Evolutionary conservation across 2,888 invertebrate genomes (phyloP).

Genomic region (Papilio gigon): DNA sequence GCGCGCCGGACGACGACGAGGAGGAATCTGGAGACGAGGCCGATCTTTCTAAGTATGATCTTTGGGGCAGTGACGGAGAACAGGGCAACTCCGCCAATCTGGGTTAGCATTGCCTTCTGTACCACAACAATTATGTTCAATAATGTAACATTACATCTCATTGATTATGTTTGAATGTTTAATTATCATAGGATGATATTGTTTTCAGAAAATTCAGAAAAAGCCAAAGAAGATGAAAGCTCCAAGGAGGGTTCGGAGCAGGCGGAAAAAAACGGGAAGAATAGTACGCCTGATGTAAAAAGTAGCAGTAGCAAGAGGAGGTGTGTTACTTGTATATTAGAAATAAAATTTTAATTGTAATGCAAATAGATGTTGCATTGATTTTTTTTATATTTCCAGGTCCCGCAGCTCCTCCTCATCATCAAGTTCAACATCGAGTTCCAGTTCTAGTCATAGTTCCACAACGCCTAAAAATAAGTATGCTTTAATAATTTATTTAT

Average conservation of each 20-base stretch:
- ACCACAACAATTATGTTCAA: constrained; percentile 15
- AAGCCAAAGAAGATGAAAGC: constrained; percentile 60
- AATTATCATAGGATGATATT: neutral
- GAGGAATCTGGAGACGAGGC: constrained; percentile 84
- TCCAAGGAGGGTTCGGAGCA: constrained; percentile 58
- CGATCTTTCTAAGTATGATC: constrained; percentile 90
- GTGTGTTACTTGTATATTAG: constrained; percentile 51
- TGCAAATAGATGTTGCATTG: neutral
- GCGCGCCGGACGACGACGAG: constrained; percentile 81
- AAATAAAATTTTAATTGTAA: neutral
- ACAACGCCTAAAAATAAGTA: constrained; percentile 73
- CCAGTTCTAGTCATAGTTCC: constrained; percentile 78
- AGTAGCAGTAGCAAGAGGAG: constrained; percentile 61
- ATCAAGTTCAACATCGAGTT: constrained; percentile 74
- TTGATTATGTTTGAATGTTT: neutral
- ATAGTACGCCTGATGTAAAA: constrained; percentile 58
- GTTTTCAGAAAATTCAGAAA: constrained; percentile 60
- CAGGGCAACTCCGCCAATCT: constrained; percentile 65
- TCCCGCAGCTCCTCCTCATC: constrained; percentile 76
- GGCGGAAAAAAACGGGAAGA: constrained; percentile 63
- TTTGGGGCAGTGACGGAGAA: constrained; percentile 87
- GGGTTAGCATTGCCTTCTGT: constrained; percentile 53
- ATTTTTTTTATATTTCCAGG: constrained; percentile 51
- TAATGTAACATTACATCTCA: neutral
- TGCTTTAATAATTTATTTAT: constrained; percentile 46